Base-by-base conservation (phyloP, 2,888 invertebrate species). In the Campopleginae sp. region DNA sequence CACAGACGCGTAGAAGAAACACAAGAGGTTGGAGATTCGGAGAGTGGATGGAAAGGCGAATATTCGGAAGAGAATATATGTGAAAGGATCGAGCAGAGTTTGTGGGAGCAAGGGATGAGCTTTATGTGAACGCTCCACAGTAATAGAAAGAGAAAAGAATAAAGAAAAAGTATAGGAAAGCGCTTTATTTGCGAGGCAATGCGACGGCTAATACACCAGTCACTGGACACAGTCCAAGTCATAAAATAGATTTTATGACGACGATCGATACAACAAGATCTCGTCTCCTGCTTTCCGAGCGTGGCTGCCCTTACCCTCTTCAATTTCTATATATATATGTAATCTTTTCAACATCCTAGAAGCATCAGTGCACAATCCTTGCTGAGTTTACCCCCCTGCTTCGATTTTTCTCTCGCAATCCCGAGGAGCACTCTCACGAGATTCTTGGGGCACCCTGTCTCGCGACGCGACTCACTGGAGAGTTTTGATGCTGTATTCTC, bases 171-270 rank as follows among this genome's bases (percentile, higher is more conserved):
- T 58, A 77, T 48, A 90, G 91, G 89, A 91, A 91, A 91, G 92
- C 90, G 90, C 92, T 93, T 92, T 93, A 93, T 93, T 93, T 92
- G 92, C 91, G 91, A 92, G 92, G 91, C 92, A 92, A 92, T 92
- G 91, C 92, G 91, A 92, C 90, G 92, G 92, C 93, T 93, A 93
- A 93, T 93, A 92, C 91, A 93, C 92, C 92, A 92, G 92, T 93
- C 92, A 93, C 93, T 93, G 93, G 93, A 93, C 93, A 92, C 90
- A 91, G 93, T 93, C 93, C 93, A 93, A 93, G 92, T 93, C 93
- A 92, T 92, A 93, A 93, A 92, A 92, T 92, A 91, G 91, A 93
- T 93, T 93, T 93, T 93, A 93, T 92, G 92, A 93, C 91, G 90
- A 77, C 92, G 93, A 92, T 93, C 92, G 92, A 93, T 93, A 92